Conservation (phyloP, 1,140 invertebrate genomes). For the Orchesella cincta region DNA sequence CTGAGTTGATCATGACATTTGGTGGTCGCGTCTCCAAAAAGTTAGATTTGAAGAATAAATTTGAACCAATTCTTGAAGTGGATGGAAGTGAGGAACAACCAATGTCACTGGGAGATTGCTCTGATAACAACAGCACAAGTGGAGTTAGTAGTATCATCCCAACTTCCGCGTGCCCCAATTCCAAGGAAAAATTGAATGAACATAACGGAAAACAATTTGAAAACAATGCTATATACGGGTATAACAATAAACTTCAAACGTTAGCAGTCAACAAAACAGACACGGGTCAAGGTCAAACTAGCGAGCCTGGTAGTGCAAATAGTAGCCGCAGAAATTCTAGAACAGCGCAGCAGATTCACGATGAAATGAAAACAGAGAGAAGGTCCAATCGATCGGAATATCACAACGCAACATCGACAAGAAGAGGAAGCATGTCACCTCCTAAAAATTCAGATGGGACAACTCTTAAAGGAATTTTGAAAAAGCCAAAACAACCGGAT, state of each 20-base stretch:
- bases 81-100: slow-evolving; percentile 33
- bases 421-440: slow-evolving; percentile 11
- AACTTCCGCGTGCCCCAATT: background rate
- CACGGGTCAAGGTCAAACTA: background rate
- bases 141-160: slow-evolving; percentile 30
- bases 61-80: slow-evolving; percentile 40
- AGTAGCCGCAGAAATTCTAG: slow-evolving; percentile 13
- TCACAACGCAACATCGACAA: background rate
- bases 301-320: slow-evolving; percentile 1
- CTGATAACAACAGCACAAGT: slow-evolving; percentile 40
- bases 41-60: slow-evolving; percentile 39
- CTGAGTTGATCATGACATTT: slow-evolving; percentile 44
- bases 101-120: slow-evolving; percentile 34
- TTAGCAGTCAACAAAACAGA: background rate
- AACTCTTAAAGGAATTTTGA: slow-evolving; percentile 12
- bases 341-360: slow-evolving; percentile 9
- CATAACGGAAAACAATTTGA: slow-evolving; percentile 5
- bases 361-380: slow-evolving; percentile 3
- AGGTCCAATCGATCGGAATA: background rate
- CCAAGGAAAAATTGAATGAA: background rate
- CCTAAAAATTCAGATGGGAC: slow-evolving; percentile 14
- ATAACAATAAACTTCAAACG: background rate
- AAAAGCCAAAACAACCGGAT: slow-evolving; percentile 13
- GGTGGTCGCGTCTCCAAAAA: slow-evolving; percentile 34
- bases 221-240: background rate